These are phyloP conservation scores for Silurus asotus DNA, from an alignment of 2,113 vertebrate genomes.

Conservation along the genomic window DNA sequence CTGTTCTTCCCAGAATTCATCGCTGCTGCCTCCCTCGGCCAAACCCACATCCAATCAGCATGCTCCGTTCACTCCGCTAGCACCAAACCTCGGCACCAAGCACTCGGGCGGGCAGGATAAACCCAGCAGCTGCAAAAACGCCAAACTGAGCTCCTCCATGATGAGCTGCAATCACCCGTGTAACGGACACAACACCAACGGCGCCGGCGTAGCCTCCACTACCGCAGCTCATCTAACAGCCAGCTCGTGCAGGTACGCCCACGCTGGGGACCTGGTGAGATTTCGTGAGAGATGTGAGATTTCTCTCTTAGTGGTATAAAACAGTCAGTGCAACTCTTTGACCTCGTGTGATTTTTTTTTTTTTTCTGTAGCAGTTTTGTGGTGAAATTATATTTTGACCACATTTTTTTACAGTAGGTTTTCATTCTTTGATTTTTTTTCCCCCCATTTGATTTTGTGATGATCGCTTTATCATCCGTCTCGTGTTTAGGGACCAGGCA, in stretches of 20 bases:
- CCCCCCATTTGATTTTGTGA: not conserved
- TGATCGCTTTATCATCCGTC: not conserved
- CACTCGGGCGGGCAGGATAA: conserved; percentile 74
- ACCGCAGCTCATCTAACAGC: conserved; percentile 78
- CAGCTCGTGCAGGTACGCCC: conserved; percentile 83
- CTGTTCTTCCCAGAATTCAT: conserved; percentile 86
- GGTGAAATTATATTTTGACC: not conserved
- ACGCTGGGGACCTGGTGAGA: too few relatives aligned
- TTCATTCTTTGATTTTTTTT: not conserved
- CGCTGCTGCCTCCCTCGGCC: conserved; percentile 73
- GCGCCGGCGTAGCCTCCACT: conserved; percentile 75
- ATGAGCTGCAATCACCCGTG: conserved; percentile 90
- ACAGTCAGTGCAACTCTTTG: not conserved
- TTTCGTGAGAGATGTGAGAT: not conserved
- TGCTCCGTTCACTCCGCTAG: conserved; percentile 77
- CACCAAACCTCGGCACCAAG: conserved; percentile 74
- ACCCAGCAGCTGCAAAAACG: conserved; percentile 84
- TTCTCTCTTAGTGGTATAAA: not conserved
- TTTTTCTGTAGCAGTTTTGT: not conserved
- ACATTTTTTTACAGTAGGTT: not conserved
- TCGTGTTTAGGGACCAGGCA: conserved; percentile 81
- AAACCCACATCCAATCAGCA: conserved; percentile 80
- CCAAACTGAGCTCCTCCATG: conserved; percentile 84
- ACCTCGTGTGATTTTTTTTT: not conserved
- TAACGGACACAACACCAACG: conserved; percentile 87